Conservation (phyloP, 2,113 vertebrate genomes). For the Pogona vitticeps region DNA sequence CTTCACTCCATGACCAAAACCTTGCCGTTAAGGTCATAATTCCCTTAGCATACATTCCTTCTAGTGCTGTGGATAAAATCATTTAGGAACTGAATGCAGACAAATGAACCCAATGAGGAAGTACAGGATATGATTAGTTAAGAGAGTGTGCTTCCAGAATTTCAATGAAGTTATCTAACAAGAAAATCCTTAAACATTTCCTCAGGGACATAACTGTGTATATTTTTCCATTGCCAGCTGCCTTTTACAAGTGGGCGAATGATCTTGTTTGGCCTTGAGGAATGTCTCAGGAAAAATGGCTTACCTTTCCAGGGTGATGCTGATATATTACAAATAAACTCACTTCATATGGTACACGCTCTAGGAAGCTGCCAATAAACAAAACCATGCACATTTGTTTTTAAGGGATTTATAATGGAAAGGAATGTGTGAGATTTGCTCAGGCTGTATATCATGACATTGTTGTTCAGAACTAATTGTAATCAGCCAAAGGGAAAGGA, state of each 20-base stretch:
- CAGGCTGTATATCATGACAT: not conserved
- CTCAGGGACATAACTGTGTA: not conserved
- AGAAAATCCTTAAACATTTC: not conserved
- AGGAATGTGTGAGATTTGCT: not conserved
- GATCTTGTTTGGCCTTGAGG: slow-evolving; percentile 12
- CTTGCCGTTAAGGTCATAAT: not conserved
- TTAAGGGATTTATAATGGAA: not conserved
- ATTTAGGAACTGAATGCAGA: not conserved
- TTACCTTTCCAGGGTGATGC: slow-evolving; percentile 4
- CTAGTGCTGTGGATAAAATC: not conserved
- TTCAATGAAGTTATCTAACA: not conserved
- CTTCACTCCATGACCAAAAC: not conserved
- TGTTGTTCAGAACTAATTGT: not conserved
- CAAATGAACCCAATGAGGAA: not conserved
- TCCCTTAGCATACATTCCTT: not conserved
- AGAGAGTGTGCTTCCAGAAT: not conserved
- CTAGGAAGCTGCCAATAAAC: slow-evolving; percentile 23
- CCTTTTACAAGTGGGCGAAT: not conserved
- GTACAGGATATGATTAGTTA: not conserved
- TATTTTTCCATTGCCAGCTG: not conserved
- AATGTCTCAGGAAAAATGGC: slow-evolving; percentile 2
- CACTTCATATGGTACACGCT: not conserved
- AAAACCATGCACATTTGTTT: slow-evolving; percentile 30
- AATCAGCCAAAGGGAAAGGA: slow-evolving; percentile 3
- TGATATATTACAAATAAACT: slow-evolving; percentile 24